phyloP scores from a whole-genome alignment of 2,113 vertebrate genomes.

The Macaca mulatta region DNA sequence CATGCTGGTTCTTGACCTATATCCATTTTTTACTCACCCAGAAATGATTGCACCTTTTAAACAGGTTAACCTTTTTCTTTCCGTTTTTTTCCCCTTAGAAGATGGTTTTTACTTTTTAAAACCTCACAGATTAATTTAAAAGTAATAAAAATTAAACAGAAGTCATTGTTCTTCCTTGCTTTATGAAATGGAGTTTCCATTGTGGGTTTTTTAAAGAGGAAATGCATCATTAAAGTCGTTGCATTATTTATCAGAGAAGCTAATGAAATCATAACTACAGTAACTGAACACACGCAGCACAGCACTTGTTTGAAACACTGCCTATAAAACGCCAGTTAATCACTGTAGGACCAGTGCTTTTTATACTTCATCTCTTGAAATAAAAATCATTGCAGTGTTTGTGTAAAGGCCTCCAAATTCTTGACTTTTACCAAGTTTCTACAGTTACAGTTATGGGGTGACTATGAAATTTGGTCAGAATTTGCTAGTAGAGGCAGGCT shows the following conservation, averaged over 20 bases:
- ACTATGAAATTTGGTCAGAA: background rate
- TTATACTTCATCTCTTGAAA: background rate
- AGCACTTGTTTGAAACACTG: slow-evolving; percentile 56
- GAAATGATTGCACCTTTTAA: slow-evolving; percentile 56
- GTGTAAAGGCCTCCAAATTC: background rate
- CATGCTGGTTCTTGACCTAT: slow-evolving; percentile 70
- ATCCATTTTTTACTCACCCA: slow-evolving; percentile 23
- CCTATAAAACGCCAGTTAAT: slow-evolving; percentile 65
- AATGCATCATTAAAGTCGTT: slow-evolving; percentile 78
- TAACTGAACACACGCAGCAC: slow-evolving; percentile 47
- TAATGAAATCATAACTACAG: slow-evolving; percentile 80
- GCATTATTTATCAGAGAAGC: slow-evolving; percentile 83
- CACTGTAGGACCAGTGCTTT: slow-evolving; percentile 23
- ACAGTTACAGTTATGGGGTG: background rate
- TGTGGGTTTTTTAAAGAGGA: slow-evolving; percentile 57
- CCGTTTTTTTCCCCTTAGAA: background rate
- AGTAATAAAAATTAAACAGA: slow-evolving; percentile 76
- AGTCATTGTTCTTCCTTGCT: slow-evolving; percentile 41
- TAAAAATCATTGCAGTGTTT: slow-evolving; percentile 24
- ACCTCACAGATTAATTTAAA: slow-evolving; percentile 63
- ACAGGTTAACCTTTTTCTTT: slow-evolving; percentile 50
- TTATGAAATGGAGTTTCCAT: slow-evolving; percentile 69
- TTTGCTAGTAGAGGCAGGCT: background rate
- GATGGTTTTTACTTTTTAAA: slow-evolving; percentile 50
- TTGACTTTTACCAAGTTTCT: background rate